phyloP scores from a whole-genome alignment of 2,113 vertebrate species.

The Rhinolophus ferrumequinum region DNA sequence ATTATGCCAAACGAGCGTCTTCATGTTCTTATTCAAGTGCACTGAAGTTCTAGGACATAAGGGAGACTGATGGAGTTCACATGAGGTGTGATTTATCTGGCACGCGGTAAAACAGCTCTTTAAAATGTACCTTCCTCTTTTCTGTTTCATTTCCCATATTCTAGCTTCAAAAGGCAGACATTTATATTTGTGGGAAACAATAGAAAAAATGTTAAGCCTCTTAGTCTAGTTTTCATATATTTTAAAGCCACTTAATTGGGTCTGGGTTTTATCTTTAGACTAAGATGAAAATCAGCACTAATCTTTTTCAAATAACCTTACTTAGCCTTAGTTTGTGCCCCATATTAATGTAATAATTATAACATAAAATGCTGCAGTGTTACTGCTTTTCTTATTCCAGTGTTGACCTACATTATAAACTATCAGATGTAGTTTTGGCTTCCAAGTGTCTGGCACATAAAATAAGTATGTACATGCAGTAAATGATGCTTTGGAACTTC shows the following conservation, averaged over 20 bases:
- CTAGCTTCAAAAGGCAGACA: not conserved
- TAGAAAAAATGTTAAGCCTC: conserved; percentile 2
- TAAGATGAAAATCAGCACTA: conserved; percentile 8
- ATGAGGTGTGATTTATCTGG: conserved; percentile 9
- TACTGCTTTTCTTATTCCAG: conserved; percentile 55
- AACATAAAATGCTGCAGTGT: conserved; percentile 63
- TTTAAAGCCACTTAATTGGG: not conserved
- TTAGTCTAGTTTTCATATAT: conserved; percentile 48
- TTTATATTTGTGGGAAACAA: conserved; percentile 56
- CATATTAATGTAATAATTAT: conserved; percentile 56
- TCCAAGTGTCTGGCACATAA: conserved; percentile 55
- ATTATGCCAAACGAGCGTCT: not conserved
- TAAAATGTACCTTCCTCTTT: conserved; percentile 43
- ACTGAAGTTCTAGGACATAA: conserved; percentile 21
- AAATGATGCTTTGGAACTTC: conserved; percentile 2
- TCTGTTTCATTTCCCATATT: conserved; percentile 37
- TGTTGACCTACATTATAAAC: conserved; percentile 63
- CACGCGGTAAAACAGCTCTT: conserved; percentile 47
- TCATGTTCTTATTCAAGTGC: not conserved
- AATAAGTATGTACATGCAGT: conserved; percentile 31
- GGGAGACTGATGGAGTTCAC: not conserved
- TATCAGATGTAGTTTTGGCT: conserved; percentile 68
- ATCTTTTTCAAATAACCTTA: conserved; percentile 51
- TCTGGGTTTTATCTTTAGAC: conserved; percentile 16
- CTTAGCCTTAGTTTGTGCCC: conserved; percentile 72